Evolutionary conservation across 2,113 vertebrate species (phyloP), one percentile per base, ranked within the genome.

Genomic region (Erythrolamprus reginae): DNA sequence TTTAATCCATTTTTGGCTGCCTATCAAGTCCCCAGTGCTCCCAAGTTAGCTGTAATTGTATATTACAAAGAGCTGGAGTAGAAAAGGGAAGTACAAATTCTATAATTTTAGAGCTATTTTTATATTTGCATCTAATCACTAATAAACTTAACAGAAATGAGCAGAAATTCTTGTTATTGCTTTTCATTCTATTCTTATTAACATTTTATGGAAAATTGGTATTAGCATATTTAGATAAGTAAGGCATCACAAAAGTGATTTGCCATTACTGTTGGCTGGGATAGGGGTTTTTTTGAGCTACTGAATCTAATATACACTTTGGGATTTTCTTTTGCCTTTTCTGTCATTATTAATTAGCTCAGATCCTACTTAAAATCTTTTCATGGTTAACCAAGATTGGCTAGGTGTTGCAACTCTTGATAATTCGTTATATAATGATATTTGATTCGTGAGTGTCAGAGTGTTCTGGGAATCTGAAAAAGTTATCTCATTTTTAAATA

Each of bases 161-260:
- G 17, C 38, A 48, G 26, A 90, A 90, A 87, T 51, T 19, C 28
- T 83, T 42, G 9, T 58, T 17, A 24, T 83, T 84, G n/a, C 53
- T 58, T 84, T 91, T 65, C 5, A 85, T 70, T 89, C 47, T 90
- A 47, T 51, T 42, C 82, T 89, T 89, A 82, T 42, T 89, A 65
- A 47, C 33, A 45, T 38, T 23, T 89, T 86, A 70, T 45, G n/a
- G 47, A 65, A 86, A 87, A 28, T 53, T 55, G 10, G 0, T 77
- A 51, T 88, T 77, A 70, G 19, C n/a, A 48, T 65, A 86, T 52
- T 84, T 21, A 52, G 26, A 86, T 65, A 52, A 38, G 28, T 51
- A 85, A 56, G 15, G n/a, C 82, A 84, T 77, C 33, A 38, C 33
- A 77, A 42, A 70, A 77, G 15, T 77, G 70, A 42, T 77, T 77